Evolutionary conservation across 1,140 invertebrate species (phyloP), one percentile per base, ranked within the genome.

Genomic region (Halotydeus destructor): DNA sequence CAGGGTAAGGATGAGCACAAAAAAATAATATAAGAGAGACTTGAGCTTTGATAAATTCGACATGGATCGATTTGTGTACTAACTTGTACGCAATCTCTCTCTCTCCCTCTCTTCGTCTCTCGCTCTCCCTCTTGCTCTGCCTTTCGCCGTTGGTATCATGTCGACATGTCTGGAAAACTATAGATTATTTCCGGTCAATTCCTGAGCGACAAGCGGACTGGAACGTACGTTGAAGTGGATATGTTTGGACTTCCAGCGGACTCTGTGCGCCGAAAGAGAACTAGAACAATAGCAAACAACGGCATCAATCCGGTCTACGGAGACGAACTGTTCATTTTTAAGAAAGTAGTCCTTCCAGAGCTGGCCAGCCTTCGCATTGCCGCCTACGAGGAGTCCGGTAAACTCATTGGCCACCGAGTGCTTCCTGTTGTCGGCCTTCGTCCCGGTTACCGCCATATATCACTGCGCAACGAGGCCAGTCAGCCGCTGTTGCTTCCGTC

Each of bases 201-300:
- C 62, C 64, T 99, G 35, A 86, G 80, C 2, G 91, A 98, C 53
- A 91, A 88, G 60, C 73, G 88, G 49, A 78, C 84, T 14, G 88
- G 88, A 16, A 96, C 88, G 0, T 99, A 88, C 56, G 86, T 98
- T 1, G 93, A 99, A 61, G 89, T 97, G 22, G 91, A 98, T 56
- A 96, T 97, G 91, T 98, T 91, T 58, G 93, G 93, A 1, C 65
- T 98, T 44, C 89, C 93, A 0, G 91, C 91, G 0, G 94, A 99
- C 59, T 98, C 93, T 0, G 89, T 97, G 11, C 68, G 91, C 25
- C 84, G 84, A 64, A 96, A 94, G 61, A 69, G 80, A 35, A 99
- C 94, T 0, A 78, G 80, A 63, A 79, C 81, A 18, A 78, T 96
- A 9, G 75, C 78, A 0, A 84, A 80, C 46, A 98, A 98, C 60